Evolutionary conservation across 2,888 invertebrate species (phyloP), one percentile per base, ranked within the genome.

Genomic region (Polydrusus tereticollis): DNA sequence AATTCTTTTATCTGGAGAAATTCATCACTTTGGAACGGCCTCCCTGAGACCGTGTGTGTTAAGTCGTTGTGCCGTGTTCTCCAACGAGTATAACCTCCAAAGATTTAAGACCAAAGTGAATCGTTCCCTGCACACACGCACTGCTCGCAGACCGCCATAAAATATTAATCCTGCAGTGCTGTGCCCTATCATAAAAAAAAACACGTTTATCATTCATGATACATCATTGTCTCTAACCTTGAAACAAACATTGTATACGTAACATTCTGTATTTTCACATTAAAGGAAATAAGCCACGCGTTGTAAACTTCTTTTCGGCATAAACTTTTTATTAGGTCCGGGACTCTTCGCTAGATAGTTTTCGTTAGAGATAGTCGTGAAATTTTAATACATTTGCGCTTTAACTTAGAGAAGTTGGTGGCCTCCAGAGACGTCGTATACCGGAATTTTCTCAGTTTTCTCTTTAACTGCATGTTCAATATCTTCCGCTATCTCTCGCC

Each of bases 361-460:
- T 78, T 76, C 80, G 77, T 80, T 79, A 78, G 78, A 78, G 78
- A 65, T 75, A 76, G 76, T 74, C 74, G 77, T 80, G 80, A 80
- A 80, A 80, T 77, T 80, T 80, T 80, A 79, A 80, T 78, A 79
- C 59, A 59, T 50, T 59, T 33, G 26, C 59, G 70, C 70, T 70
- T 70, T 70, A 59, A 50, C 58, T 50, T 50, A 12, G 50, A 43
- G 59, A 59, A 65, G 41, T 70, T 59, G 64, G 29, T 26, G 59
- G 55, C n/a, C 70, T 59, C 70, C 18, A 36, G 70, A 52, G 70
- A 70, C 65, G 16, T 21, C 58, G 47, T 63, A 47, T 55, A 65
- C 57, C 65, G 50, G 59, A 16, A 59, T 58, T n/a, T 70, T 43
- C 52, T 58, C 21, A 57, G 65, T 36, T 65, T 45, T 14, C 38